These are phyloP conservation scores for Catocala sponsa DNA, from an alignment of 2,888 invertebrate species.

Conservation along the genomic window DNA sequence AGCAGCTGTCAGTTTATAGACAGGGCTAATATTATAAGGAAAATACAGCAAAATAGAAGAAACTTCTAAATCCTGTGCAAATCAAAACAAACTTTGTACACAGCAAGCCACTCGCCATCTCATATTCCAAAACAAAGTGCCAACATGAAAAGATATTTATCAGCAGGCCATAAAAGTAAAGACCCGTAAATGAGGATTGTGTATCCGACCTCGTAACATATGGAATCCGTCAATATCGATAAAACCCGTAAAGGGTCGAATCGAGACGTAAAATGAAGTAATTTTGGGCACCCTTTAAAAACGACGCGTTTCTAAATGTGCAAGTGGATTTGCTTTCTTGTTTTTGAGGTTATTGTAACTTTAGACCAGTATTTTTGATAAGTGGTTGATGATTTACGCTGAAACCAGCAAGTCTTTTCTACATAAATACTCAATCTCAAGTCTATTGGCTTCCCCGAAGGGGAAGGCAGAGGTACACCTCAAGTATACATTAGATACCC, in stretches of 20 bases:
- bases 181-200: slow-evolving; percentile 25
- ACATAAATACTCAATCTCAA: too few relatives aligned
- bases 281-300: slow-evolving; percentile 37
- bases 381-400: too few relatives aligned
- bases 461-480: too few relatives aligned
- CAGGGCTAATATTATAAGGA: too few relatives aligned
- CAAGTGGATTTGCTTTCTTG: not conserved
- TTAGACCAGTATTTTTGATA: too few relatives aligned
- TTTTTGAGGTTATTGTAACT: too few relatives aligned
- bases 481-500: too few relatives aligned
- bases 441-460: too few relatives aligned
- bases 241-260: slow-evolving; percentile 37
- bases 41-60: too few relatives aligned
- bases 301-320: not conserved
- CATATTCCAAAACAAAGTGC: not conserved
- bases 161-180: slow-evolving; percentile 38
- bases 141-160: slow-evolving; percentile 28
- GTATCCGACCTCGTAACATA: slow-evolving; percentile 16
- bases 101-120: not conserved
- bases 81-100: not conserved
- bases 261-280: slow-evolving; percentile 47
- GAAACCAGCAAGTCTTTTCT: too few relatives aligned
- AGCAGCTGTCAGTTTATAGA: too few relatives aligned
- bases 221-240: slow-evolving; percentile 43
- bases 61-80: too few relatives aligned